Base-by-base conservation (phyloP, 2,113 vertebrate genomes). In the Eolophus roseicapilla region DNA sequence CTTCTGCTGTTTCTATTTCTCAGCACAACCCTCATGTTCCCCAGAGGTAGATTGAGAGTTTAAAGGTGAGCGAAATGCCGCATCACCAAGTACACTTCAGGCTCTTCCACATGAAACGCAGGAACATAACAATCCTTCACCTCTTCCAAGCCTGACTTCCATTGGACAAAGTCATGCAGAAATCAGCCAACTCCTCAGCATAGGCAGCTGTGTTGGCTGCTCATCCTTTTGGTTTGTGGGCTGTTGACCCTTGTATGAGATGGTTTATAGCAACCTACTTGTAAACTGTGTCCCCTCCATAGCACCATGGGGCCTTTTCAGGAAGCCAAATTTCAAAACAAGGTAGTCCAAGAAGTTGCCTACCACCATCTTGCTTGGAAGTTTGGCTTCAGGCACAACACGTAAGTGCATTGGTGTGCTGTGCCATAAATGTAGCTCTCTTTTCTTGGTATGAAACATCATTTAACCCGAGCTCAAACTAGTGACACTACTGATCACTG, bases 1-100 rank as follows among this genome's bases (percentile, higher is more conserved):
- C 35, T 93, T 93, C 33, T 77, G n/a, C 79, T 69, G 28, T 55
- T 91, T 90, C 76, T n/a, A 44, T 84, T 88, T 88, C 82, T 92
- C 17, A 53, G 57, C 41, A 74, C 0, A 1, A 94, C 60, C 41
- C 69, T 77, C 12, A 6, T 20, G 70, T 49, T 88, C 70, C 41
- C 78, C 28, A 57, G 67, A 44, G 70, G 50, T 25, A 85, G 33
- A 93, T 52, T 79, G n/a, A 62, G 75, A 82, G 49, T 80, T 90
- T 52, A 77, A 86, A 90, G 60, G 67, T 62, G 80, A 85, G 63
- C 0, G 7, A 73, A 96, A 90, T 39, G 43, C 49, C 44, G 35
- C 8, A 16, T 89, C 78, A 82, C 23, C 68, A 50, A 35, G 37
- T 75, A 7, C 46, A 59, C 85, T 96, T 92, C 75, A 90, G 78